Evolutionary conservation across 2,113 vertebrate genomes (phyloP).

Genomic region (Vidua chalybeata): DNA sequence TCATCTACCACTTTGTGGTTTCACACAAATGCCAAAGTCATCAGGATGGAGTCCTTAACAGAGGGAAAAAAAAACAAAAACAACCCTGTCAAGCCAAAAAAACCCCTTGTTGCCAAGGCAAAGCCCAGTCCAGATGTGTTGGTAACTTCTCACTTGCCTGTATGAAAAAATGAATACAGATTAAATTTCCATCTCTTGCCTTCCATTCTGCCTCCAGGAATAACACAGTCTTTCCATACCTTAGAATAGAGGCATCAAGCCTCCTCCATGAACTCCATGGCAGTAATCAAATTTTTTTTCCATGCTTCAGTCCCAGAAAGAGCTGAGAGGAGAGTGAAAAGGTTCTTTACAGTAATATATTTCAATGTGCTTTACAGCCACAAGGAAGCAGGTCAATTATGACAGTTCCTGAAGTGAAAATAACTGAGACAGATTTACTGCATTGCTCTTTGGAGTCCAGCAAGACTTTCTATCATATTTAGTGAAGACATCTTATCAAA

Average conservation of each 20-base stretch:
- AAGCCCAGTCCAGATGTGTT: not conserved
- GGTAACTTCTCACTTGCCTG: not conserved
- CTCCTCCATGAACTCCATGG: not conserved
- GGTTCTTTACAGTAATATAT: not conserved
- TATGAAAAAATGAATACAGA: not conserved
- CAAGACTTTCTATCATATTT: not conserved
- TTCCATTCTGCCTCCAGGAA: not conserved
- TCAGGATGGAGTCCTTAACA: not conserved
- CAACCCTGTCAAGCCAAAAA: not conserved
- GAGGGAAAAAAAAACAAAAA: not conserved
- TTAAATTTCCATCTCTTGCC: not conserved
- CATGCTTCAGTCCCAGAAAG: not conserved
- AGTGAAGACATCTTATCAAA: not conserved
- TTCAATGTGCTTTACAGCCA: not conserved
- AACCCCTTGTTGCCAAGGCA: not conserved
- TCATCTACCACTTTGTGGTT: not conserved
- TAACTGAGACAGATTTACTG: not conserved
- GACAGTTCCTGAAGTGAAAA: constrained; percentile 1
- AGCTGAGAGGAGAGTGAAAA: not conserved
- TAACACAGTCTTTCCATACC: not conserved
- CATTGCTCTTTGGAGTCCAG: not conserved
- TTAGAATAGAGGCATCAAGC: not conserved
- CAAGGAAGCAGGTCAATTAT: not conserved
- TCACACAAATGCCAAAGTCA: not conserved
- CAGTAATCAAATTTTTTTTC: not conserved